Evolutionary conservation across 2,888 invertebrate genomes (phyloP), one percentile per base, ranked within the genome.

Genomic region (Tillus elongatus): DNA sequence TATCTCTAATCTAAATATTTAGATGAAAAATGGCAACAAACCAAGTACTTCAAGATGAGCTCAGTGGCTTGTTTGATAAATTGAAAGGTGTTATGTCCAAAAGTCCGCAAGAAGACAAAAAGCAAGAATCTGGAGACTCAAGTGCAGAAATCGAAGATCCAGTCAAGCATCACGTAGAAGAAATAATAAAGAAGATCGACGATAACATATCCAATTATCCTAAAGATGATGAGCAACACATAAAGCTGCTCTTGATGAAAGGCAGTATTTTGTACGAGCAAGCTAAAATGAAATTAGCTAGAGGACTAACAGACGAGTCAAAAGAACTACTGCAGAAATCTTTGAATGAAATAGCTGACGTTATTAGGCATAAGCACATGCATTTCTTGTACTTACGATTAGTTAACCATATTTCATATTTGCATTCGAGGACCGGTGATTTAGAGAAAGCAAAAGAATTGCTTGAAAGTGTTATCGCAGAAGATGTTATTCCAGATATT

Each of bases 351-450:
- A 53, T 63, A 15, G 41, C 46, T 30, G 50, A 53, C 2, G 41
- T 51, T 33, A 40, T 42, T 2, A 45, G 48, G 13, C 45, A 64
- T 38, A 47, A 56, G 3, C 52, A 54, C 35, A 49, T 64, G 13
- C 44, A 50, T 15, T 77, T 74, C 51, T 65, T 75, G 39, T 62
- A 72, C 27, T 61, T 75, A 33, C 66, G 74, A 51, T 65, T 75
- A 26, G 69, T 75, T 39, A 77, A 77, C 51, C 69, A 75, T 43
- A 59, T 73, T 33, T 70, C 74, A 36, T 76, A 73, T 52, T 68
- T 72, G 39, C 56, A 73, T 2, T 71, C 73, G 1, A 73, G 74
- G 50, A 54, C 70, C 33, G 71, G 71, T 15, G 66, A 73, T 34
- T 60, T 64, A 3, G 58, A 57, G n/a, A 49, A 59, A 10, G 70